Evolutionary conservation across 2,113 vertebrate species (phyloP).

Genomic region (Motacilla alba): DNA sequence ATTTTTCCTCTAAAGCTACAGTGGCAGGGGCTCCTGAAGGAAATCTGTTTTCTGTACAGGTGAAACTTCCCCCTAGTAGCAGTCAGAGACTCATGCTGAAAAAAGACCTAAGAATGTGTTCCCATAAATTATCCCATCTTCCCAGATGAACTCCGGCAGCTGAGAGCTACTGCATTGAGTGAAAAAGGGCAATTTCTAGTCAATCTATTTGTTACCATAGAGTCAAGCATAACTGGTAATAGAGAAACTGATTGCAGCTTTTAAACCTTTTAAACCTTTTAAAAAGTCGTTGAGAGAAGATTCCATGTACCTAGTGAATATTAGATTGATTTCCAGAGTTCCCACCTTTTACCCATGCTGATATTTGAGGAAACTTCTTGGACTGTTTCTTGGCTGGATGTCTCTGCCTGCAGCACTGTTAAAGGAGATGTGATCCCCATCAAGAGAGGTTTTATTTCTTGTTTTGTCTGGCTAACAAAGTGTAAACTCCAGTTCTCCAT

Average conservation of each 20-base stretch:
- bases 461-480: not conserved
- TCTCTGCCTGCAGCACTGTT: not conserved
- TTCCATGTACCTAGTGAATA: not conserved
- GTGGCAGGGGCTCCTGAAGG: not conserved
- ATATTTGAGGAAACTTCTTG: not conserved
- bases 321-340: not conserved
- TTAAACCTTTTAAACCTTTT: not conserved
- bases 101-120: not conserved
- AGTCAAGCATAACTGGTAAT: not conserved
- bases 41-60: slow-evolving; percentile 13
- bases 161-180: not conserved
- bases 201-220: not conserved
- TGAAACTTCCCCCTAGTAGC: not conserved
- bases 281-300: not conserved
- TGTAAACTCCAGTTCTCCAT: not conserved
- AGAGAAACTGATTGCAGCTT: not conserved
- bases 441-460: not conserved
- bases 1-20: not conserved
- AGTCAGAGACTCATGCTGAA: not conserved
- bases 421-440: not conserved
- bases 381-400: not conserved
- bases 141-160: not conserved
- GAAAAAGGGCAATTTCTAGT: not conserved
- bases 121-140: not conserved
- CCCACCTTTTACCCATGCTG: not conserved